Evolutionary conservation across 2,113 vertebrate species (phyloP), one percentile per base, ranked within the genome.

Genomic region (Egretta garzetta): DNA sequence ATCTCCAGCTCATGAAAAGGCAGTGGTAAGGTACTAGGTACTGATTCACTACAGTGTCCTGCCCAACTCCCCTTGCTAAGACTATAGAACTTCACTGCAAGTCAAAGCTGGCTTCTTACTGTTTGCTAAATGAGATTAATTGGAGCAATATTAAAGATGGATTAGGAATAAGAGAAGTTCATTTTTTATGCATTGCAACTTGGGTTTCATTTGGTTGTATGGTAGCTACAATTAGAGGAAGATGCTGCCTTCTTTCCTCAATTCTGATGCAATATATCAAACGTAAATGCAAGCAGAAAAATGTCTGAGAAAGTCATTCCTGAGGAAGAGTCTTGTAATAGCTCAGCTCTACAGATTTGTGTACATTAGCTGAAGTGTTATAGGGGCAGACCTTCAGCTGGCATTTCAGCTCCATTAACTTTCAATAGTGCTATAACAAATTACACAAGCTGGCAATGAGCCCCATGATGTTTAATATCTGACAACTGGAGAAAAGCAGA

Each of bases 401-500:
- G 70, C 71, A 86, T 93, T 90, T 94, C 74, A 81, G 77, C 70
- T 82, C 74, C 77, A 94, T 94, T 95, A 96, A 80, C 45, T 88
- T 90, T 60, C 92, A 94, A 53, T 66, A 90, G 62, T 63, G 72
- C 49, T 70, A 13, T 73, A 86, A 93, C 85, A 90, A 96, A 96
- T 92, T 91, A 83, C 66, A 92, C 2, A 26, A 95, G 71, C 27
- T 87, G 35, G 66, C 9, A 3, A 58, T 76, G 62, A 73, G 67
- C 39, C 74, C 73, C 27, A 2, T 87, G 80, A 91, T 85, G 49
- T 93, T 92, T 94, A 94, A 95, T 91, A 94, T 82, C 85, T 88
- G 90, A 90, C 8, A 24, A 45, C 58, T 27, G 10, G 28, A 91
- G 92, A 92, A 91, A 93, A 96, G 53, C 73, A 82, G 86, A 93